Base-by-base conservation (phyloP, 2,113 vertebrate genomes). In the Pandion haliaetus region DNA sequence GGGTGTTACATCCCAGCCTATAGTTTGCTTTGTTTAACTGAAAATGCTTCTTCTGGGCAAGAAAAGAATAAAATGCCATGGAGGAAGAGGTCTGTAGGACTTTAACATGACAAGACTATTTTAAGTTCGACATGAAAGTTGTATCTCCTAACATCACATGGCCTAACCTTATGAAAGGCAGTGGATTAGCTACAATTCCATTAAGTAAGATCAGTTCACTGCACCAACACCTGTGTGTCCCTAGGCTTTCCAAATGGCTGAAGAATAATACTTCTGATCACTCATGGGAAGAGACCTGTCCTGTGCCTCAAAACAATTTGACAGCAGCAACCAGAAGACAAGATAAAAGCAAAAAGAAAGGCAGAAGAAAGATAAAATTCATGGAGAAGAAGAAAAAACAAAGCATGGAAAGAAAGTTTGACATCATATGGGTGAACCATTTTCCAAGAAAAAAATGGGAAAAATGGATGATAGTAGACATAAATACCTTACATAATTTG, bases 131-230 rank as follows among this genome's bases (percentile, higher is more conserved):
- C 32, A 54, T 84, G 14, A 77, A 94, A 87, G 9, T 63, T 4
- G 0, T 65, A 32, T 34, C 17, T 47, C 16, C 6, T 57, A 28
- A 40, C 7, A 63, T 25, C 4, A 0, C 28, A 34, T 11, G 34
- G 29, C 8, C 47, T 76, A 59, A 55, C 2, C 3, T 34, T 77
- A 10, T 50, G 24, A 70, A 73, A 77, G 42, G 12, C 26, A 57
- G 7, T 45, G 14, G 8, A 6, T 65, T 62, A 69, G 13, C 12
- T 66, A 17, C 28, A 52, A 54, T 40, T 84, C 72, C 32, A 40
- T 61, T 61, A 65, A 34, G 5, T 54, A n/a, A 73, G 2, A 45
- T 81, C 45, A 55, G 26, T 12, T 78, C 57, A 52, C 38, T 62
- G 38, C 19, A 45, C n/a, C 12, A n/a, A 31, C 11, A 78, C 15